Evolutionary conservation across 2,888 invertebrate genomes (phyloP).

Genomic region (Thymelicus acteon): DNA sequence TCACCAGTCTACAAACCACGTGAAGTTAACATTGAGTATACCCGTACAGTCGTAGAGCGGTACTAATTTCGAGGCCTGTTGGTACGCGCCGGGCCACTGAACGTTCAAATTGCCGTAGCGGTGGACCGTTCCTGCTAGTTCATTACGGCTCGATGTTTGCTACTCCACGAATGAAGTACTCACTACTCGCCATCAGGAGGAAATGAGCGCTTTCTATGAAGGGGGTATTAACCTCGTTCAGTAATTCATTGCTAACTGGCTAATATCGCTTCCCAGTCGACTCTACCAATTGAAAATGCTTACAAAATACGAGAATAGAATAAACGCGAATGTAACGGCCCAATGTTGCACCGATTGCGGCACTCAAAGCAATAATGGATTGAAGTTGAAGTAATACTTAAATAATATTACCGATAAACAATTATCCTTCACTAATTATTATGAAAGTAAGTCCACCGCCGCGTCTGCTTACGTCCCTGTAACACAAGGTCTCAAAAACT

Average conservation of each 20-base stretch:
- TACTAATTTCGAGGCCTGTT: conserved; percentile 76
- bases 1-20: conserved; percentile 32
- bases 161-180: conserved; percentile 64
- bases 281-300: conserved; percentile 37
- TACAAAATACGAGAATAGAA: conserved; percentile 39
- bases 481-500: no score
- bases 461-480: no score
- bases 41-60: conserved; percentile 46
- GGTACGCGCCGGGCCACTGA: conserved; percentile 73
- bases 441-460: no score
- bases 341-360: conserved; percentile 36
- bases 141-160: conserved; percentile 70
- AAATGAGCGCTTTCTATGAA: conserved; percentile 71
- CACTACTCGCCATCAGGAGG: conserved; percentile 52
- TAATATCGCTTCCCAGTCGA: conserved; percentile 39
- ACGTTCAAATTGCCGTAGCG: conserved; percentile 77
- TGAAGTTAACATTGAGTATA: conserved; percentile 41
- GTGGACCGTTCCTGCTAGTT: conserved; percentile 60
- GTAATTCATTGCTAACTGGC: conserved; percentile 48
- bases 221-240: conserved; percentile 55
- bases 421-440: neutral
- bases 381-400: conserved; percentile 38
- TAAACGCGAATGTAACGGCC: conserved; percentile 34
- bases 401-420: conserved; percentile 40
- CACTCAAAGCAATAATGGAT: conserved; percentile 27